These are phyloP conservation scores for Nasonovia ribisnigri DNA, from an alignment of 2,888 invertebrate species.

Conservation along the genomic window DNA sequence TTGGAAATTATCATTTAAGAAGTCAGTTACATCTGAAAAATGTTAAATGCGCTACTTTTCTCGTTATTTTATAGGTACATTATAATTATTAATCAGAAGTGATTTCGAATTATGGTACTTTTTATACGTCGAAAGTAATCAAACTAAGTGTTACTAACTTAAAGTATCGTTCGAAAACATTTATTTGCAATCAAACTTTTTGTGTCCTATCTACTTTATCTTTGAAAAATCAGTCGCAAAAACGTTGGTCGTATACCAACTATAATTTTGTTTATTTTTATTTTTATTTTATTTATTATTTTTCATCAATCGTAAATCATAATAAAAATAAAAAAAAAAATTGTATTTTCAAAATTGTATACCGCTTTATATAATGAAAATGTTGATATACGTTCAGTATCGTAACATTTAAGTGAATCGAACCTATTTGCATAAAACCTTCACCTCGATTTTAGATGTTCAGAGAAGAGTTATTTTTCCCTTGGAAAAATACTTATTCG, in stretches of 20 bases:
- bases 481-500: background rate
- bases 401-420: conserved; percentile 5
- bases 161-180: background rate
- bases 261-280: background rate
- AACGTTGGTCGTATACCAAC: background rate
- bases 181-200: background rate
- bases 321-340: background rate
- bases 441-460: background rate
- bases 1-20: background rate
- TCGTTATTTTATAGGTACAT: background rate
- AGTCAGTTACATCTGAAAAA: background rate
- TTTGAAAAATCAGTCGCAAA: background rate
- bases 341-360: background rate
- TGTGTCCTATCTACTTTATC: background rate
- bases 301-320: conserved; percentile 1
- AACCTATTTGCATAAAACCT: conserved; percentile 18
- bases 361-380: background rate
- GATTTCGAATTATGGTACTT: background rate
- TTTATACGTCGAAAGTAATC: background rate
- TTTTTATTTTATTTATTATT: conserved; percentile 16
- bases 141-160: background rate
- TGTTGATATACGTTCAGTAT: background rate
- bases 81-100: background rate
- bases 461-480: background rate
- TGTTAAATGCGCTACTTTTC: background rate